Conservation (phyloP, 1,140 invertebrate species). For the Apolygus lucorum region DNA sequence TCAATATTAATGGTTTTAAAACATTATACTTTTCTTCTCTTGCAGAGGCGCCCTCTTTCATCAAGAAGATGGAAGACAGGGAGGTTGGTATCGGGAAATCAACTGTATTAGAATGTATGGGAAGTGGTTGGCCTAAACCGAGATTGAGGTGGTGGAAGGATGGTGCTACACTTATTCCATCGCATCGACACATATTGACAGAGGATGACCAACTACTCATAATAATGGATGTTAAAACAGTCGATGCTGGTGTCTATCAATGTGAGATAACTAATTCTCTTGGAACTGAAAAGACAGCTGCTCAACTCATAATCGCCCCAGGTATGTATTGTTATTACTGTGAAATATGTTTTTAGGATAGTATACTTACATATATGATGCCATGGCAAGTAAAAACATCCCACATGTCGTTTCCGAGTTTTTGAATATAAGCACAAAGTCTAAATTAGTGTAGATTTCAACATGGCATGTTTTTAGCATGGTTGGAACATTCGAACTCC, state of each 20-base stretch:
- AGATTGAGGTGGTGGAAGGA: conserved; percentile 85
- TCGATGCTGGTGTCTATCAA: conserved; percentile 76
- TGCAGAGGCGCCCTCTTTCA: conserved; percentile 73
- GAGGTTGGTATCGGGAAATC: conserved; percentile 66
- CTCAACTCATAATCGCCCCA: conserved; percentile 47
- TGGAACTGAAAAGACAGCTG: conserved; percentile 52
- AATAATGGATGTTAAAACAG: conserved; percentile 64
- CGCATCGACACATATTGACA: conserved; percentile 65
- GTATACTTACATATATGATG: no score
- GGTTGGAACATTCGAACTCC: no score
- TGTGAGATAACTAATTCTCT: conserved; percentile 81
- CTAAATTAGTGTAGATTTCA: no score
- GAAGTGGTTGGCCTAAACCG: conserved; percentile 75
- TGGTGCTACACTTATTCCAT: conserved; percentile 56
- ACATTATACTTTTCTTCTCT: conserved; percentile 27
- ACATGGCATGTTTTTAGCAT: no score
- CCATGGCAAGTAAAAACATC: no score
- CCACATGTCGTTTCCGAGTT: no score
- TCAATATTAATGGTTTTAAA: no score
- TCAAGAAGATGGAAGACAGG: conserved; percentile 75
- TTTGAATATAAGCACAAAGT: no score
- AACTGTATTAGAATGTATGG: conserved; percentile 79
- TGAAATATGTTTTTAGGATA: conserved; percentile 27
- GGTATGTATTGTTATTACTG: conserved; percentile 41
- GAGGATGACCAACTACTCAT: conserved; percentile 78